phyloP scores from a whole-genome alignment of 2,888 invertebrate genomes.

The Phytoseiulus persimilis region DNA sequence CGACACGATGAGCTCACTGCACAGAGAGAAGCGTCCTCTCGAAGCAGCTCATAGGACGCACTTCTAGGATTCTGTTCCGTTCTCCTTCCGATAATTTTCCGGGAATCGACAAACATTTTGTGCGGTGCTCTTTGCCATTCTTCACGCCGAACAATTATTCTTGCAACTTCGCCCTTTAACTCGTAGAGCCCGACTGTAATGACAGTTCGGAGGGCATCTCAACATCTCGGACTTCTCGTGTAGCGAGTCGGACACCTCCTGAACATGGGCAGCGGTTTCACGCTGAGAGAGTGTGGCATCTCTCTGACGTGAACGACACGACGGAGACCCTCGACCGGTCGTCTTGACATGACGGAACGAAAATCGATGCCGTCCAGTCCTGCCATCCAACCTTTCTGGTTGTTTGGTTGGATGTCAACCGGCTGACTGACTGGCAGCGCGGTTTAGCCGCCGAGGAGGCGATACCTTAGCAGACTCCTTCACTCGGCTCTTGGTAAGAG shows the following conservation, averaged over 20 bases:
- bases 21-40: too few species aligned
- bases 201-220: too few species aligned
- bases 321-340: not conserved
- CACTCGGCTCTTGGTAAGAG: not conserved
- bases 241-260: not conserved
- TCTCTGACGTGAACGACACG: not conserved
- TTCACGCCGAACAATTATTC: too few species aligned
- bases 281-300: not conserved
- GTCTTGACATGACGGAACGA: not conserved
- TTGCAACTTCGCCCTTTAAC: too few species aligned
- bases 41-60: too few species aligned
- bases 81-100: too few species aligned
- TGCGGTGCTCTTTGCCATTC: too few species aligned
- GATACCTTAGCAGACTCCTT: not conserved
- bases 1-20: too few species aligned
- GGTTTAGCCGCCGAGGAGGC: not conserved
- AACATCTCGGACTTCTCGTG: not conserved
- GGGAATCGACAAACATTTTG: too few species aligned
- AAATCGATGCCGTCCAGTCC: not conserved
- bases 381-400: not conserved
- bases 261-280: not conserved
- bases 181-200: too few species aligned
- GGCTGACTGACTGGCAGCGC: not conserved
- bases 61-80: too few species aligned
- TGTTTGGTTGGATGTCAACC: not conserved